Evolutionary conservation across 1,140 invertebrate species (phyloP), one percentile per base, ranked within the genome.

Genomic region (Rhagoletis pomonella): DNA sequence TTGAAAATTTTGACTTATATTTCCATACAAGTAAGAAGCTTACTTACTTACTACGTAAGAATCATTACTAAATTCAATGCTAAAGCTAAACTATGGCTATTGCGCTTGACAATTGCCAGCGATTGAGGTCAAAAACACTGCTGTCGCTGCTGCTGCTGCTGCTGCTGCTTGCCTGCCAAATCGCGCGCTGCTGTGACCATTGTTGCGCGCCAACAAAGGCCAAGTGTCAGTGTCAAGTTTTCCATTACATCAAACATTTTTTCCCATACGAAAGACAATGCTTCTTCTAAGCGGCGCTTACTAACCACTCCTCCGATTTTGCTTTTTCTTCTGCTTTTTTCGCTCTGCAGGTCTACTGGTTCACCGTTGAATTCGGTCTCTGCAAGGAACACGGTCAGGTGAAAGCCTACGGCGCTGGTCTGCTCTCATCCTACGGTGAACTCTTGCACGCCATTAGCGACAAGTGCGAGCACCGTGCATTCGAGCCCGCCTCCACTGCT

Each of bases 331-430:
- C 95, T 99, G 0, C 93, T 99, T 50, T 99, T 98, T 44, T 14
- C 88, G 88, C 0, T 6, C 29, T 17, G 10, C 93, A 98, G 97
- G 95, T 99, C 64, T 99, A 99, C 93, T 99, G 99, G 99, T 99
- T 99, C 94, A 99, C 99, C 19, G 97, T 99, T 86, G 99, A 99
- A 94, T 99, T 99, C 92, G 99, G 99, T 87, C 95, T 99, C 9
- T 99, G 98, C 95, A 98, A 97, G 93, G 98, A 99, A 94, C 94
- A 97, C 85, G 97, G 97, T 9, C 95, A 97, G 90, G 94, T 98
- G 44, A 97, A 97, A 93, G 99, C 98, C 0, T 99, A 99, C 91
- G 99, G 99, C 4, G 99, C 99, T 50, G 99, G 99, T 67, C 95
- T 99, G 0, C 93, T 99, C 50, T 99, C 98, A 17, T 97, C 98